These are phyloP conservation scores for Irena cyanogastra DNA, from an alignment of 2,113 vertebrate genomes.

Conservation along the genomic window DNA sequence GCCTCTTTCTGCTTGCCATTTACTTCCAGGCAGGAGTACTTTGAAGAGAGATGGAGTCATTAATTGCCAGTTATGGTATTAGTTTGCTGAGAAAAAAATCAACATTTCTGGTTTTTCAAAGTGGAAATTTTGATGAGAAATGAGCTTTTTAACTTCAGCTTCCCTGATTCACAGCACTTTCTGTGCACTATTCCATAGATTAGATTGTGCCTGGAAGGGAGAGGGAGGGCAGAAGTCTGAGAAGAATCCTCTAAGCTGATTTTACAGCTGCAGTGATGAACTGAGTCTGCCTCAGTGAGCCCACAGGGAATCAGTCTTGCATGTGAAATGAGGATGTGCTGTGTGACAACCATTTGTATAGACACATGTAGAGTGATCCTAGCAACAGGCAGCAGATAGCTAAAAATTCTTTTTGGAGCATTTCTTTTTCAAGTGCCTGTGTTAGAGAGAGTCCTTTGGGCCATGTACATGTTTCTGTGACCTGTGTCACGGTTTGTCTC, in stretches of 20 bases:
- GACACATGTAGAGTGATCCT: neutral
- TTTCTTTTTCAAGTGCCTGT: neutral
- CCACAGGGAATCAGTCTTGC: neutral
- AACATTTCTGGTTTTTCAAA: neutral
- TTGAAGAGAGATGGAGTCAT: neutral
- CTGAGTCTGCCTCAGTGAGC: neutral
- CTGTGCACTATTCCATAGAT: neutral
- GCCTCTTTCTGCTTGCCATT: neutral
- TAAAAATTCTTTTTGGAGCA: neutral
- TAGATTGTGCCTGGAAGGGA: neutral
- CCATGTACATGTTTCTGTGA: neutral
- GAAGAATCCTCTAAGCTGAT: neutral
- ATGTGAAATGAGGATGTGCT: neutral
- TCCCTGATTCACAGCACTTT: neutral
- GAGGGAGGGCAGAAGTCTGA: neutral
- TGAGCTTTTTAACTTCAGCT: neutral
- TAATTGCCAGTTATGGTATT: neutral
- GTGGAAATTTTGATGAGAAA: neutral
- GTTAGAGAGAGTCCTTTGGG: neutral
- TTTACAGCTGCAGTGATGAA: neutral
- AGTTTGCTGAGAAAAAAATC: neutral
- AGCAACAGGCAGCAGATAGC: neutral
- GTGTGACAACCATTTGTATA: neutral
- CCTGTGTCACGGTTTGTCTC: neutral
- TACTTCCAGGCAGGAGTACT: neutral